Conservation (phyloP, 2,797 vertebrate species). For the Gambusia yucatana region DNA sequence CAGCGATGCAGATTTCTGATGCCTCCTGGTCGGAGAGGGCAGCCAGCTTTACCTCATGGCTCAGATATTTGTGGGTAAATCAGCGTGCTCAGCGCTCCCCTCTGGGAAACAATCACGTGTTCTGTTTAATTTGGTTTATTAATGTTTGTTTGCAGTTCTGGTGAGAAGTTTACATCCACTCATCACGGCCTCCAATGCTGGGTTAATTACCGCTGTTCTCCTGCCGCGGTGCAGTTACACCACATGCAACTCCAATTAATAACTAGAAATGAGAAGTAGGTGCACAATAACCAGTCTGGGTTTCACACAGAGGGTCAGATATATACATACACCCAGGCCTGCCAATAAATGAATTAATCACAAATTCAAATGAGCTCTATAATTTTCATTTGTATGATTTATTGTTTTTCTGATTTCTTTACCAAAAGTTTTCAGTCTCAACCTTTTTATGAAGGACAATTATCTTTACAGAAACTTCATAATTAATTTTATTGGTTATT, state of each 20-base stretch:
- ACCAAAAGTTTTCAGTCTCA: too few species aligned
- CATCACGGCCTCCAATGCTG: not conserved
- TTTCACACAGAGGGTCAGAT: not conserved
- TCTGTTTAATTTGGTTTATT: slow-evolving; percentile 55
- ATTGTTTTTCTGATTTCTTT: too few species aligned
- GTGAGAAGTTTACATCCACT: slow-evolving; percentile 1
- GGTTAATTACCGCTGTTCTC: not conserved
- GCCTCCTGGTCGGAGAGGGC: slow-evolving; percentile 63
- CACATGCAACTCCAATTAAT: not conserved
- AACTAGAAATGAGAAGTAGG: not conserved
- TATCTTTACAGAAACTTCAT: too few species aligned
- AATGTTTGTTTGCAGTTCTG: slow-evolving; percentile 44
- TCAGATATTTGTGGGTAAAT: slow-evolving; percentile 56
- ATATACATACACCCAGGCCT: not conserved
- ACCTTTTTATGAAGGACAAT: too few species aligned
- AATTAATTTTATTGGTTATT: too few species aligned
- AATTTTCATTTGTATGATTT: too few species aligned
- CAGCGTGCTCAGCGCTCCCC: slow-evolving; percentile 43
- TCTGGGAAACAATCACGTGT: slow-evolving; percentile 64
- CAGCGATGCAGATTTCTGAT: slow-evolving; percentile 71
- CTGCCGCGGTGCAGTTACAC: not conserved
- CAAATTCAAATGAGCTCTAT: too few species aligned
- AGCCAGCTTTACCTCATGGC: slow-evolving; percentile 71
- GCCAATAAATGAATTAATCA: too few species aligned
- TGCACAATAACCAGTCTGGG: not conserved